phyloP scores from a whole-genome alignment of 92 coral and sea anemone species.

The Meandrina meandrites region DNA sequence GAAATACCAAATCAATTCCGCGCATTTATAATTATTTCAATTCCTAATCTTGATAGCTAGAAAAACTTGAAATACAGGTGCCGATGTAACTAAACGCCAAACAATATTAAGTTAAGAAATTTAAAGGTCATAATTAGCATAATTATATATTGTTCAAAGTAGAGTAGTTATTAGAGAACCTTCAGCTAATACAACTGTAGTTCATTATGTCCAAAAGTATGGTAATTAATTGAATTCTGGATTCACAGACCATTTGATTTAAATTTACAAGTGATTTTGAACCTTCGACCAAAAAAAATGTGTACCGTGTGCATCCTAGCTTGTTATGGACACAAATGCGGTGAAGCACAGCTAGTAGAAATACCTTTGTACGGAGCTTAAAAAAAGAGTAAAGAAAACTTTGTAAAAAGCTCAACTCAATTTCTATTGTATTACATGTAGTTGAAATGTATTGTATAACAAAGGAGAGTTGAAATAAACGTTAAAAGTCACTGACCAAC shows the following conservation, averaged over 20 bases:
- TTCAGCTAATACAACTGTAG: background rate
- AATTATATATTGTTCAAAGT: conserved; percentile 14
- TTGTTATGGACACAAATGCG: background rate
- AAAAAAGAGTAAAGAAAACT: background rate
- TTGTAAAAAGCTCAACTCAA: background rate
- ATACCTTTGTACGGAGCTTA: conserved; percentile 13
- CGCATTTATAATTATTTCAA: background rate
- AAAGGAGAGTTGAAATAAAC: conserved; percentile 1
- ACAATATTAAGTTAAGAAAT: background rate
- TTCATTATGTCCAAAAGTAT: background rate
- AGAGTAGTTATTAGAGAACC: background rate
- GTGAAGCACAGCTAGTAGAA: background rate
- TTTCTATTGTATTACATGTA: conserved; percentile 2
- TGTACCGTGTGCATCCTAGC: background rate
- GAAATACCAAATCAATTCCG: background rate
- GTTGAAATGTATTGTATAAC: background rate
- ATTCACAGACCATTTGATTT: background rate
- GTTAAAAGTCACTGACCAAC: background rate
- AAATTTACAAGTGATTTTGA: background rate
- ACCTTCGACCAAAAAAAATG: background rate
- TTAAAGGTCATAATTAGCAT: background rate
- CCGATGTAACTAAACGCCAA: background rate
- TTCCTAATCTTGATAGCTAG: background rate
- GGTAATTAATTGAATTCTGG: background rate
- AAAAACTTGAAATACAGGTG: background rate